Conservation (phyloP, 2,797 vertebrate species). For the Borostomias antarcticus region DNA sequence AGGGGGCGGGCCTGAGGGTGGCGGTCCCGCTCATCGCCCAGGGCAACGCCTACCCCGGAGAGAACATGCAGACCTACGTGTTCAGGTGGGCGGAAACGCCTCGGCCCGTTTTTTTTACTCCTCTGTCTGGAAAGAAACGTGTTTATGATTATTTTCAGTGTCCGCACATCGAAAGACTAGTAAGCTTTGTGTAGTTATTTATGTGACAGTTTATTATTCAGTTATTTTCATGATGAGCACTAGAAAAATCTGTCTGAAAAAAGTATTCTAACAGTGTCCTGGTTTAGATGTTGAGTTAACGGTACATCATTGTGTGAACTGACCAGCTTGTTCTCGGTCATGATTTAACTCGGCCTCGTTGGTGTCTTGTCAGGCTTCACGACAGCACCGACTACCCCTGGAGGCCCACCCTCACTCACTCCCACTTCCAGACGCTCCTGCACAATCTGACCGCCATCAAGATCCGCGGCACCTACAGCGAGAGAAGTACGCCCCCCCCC, state of each 20-base stretch:
- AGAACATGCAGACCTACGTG: slow-evolving; percentile 81
- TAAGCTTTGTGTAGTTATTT: background rate
- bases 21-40: slow-evolving; percentile 94
- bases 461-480: slow-evolving; percentile 94
- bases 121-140: too few relatives aligned
- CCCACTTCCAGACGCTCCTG: slow-evolving; percentile 94
- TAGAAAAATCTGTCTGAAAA: too few relatives aligned
- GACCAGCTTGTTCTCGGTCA: too few relatives aligned
- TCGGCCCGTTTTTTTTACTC: background rate
- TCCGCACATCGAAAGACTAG: background rate
- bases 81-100: slow-evolving; percentile 82
- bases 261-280: too few relatives aligned
- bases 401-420: slow-evolving; percentile 84
- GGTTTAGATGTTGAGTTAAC: too few relatives aligned
- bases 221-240: too few relatives aligned
- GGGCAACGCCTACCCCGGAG: slow-evolving; percentile 92
- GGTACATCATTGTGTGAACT: too few relatives aligned
- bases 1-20: slow-evolving; percentile 85
- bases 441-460: slow-evolving; percentile 92
- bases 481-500: slow-evolving; percentile 80
- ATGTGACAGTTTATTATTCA: background rate
- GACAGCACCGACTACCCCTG: slow-evolving; percentile 91
- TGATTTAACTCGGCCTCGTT: too few relatives aligned
- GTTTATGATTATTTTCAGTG: too few relatives aligned
- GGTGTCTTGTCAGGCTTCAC: slow-evolving; percentile 84